Percentiles rank a stretch among this genome's conserved stretches.
These are phyloP conservation scores for Poecile atricapillus DNA, from an alignment of 2,113 vertebrate species.

Conservation along the genomic window DNA sequence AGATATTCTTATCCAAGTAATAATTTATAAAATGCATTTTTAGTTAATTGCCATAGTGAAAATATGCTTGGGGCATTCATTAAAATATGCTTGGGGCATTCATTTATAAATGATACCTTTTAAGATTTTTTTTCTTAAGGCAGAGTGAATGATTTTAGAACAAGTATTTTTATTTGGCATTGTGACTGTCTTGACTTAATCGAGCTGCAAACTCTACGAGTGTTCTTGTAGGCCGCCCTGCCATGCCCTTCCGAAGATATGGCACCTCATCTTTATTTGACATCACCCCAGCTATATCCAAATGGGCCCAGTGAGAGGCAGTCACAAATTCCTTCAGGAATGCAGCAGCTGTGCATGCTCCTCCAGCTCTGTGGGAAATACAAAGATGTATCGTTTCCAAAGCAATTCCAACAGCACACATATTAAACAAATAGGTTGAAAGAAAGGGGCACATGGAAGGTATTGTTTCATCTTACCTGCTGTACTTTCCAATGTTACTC, in stretches of 20 bases:
- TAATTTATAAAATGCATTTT: neutral
- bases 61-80: neutral
- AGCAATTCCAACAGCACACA: neutral
- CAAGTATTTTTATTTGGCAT: neutral
- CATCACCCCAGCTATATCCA: conserved; percentile 98
- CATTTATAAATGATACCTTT: neutral
- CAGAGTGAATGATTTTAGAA: neutral
- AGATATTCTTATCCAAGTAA: neutral
- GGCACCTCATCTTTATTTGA: conserved; percentile 92
- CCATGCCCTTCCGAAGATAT: conserved; percentile 94
- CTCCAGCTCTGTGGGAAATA: conserved; percentile 81
- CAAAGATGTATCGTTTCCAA: neutral
- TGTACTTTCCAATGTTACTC: conserved; percentile 93
- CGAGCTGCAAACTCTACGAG: conserved; percentile 85
- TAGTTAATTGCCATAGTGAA: neutral
- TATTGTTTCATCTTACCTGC: conserved; percentile 73
- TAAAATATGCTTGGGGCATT: neutral
- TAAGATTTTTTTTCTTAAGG: neutral
- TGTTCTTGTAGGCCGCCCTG: conserved; percentile 90
- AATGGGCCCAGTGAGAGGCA: conserved; percentile 88
- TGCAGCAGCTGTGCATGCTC: conserved; percentile 93
- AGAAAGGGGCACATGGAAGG: neutral
- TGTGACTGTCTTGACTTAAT: conserved; percentile 67
- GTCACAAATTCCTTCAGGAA: conserved; percentile 94
- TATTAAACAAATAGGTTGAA: neutral